phyloP scores from a whole-genome alignment of 1,140 invertebrate species.

The Holotrichia oblita region DNA sequence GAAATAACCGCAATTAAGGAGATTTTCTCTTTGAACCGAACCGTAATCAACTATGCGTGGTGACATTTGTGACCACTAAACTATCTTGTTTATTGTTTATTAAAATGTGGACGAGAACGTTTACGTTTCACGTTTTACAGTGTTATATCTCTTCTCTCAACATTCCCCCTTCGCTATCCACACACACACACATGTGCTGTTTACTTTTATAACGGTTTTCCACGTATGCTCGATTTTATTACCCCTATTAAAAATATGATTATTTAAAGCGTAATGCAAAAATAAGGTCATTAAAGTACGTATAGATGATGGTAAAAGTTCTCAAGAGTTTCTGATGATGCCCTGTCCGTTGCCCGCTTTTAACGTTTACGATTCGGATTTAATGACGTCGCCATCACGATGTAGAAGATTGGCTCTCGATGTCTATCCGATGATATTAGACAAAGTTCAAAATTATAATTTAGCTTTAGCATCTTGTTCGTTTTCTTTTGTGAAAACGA shows the following conservation, averaged over 20 bases:
- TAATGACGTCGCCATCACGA: slow-evolving; percentile 17
- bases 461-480: not conserved
- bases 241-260: slow-evolving; percentile 36
- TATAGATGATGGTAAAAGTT: not conserved
- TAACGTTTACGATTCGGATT: slow-evolving; percentile 32
- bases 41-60: slow-evolving; percentile 32
- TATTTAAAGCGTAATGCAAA: slow-evolving; percentile 37
- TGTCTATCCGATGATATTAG: slow-evolving; percentile 25
- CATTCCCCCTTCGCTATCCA: not conserved
- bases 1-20: slow-evolving; percentile 51
- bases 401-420: not conserved
- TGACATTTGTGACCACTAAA: slow-evolving; percentile 57
- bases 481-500: not conserved
- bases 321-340: slow-evolving; percentile 29
- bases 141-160: slow-evolving; percentile 36
- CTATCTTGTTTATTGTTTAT: slow-evolving; percentile 59
- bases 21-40: slow-evolving; percentile 41
- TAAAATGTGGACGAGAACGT: slow-evolving; percentile 57
- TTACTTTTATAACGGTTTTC: slow-evolving; percentile 36
- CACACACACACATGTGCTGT: not conserved
- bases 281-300: slow-evolving; percentile 30
- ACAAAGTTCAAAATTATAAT: slow-evolving; percentile 35
- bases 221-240: slow-evolving; percentile 33
- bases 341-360: not conserved
- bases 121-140: slow-evolving; percentile 49